Evolutionary conservation across 2,113 vertebrate genomes (phyloP), one percentile per base, ranked within the genome.

Genomic region (Halichoerus grypus): DNA sequence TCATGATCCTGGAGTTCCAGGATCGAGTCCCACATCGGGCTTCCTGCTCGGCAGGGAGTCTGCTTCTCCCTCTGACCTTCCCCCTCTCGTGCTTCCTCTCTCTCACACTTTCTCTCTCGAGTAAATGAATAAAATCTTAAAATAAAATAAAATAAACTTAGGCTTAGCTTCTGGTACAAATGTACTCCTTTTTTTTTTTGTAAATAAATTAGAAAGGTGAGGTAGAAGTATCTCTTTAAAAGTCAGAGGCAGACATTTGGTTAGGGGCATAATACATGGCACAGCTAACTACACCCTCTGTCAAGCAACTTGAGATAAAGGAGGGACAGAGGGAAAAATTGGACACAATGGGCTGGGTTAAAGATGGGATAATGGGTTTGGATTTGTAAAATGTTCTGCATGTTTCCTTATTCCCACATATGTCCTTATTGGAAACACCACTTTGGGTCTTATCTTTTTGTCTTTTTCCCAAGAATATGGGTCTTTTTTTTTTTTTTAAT

Each of bases 331-430:
- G 55, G 36, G 14, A 39, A 51, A 42, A 72, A 79, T 1, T 46
- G 24, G 53, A 65, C 61, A 86, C 31, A 49, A 76, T 12, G 71
- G 69, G 21, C 22, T 71, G 19, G 19, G 14, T 39, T 94, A 61
- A 82, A 88, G 36, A 55, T 15, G 46, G 63, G 36, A 69, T 10
- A 84, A 49, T 77, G 36, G 31, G n/a, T 63, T 93, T 90, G 18
- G 18, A 31, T 92, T 92, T 80, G 57, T 65, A 87, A 93, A 90
- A 71, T 71, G 16, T 6, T 42, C 36, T 94, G 22, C 12, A 74
- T 63, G 59, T 65, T 95, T 96, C 57, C 82, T 95, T 88, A 59
- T 88, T 97, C 39, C 24, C 72, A 76, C 22, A 89, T 39, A 59
- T 57, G 31, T 14, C n/a, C 51, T 88, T 22, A 77, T 33, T 80